Conservation (phyloP, 2,888 invertebrate species). For the Chrysina gloriosa region DNA sequence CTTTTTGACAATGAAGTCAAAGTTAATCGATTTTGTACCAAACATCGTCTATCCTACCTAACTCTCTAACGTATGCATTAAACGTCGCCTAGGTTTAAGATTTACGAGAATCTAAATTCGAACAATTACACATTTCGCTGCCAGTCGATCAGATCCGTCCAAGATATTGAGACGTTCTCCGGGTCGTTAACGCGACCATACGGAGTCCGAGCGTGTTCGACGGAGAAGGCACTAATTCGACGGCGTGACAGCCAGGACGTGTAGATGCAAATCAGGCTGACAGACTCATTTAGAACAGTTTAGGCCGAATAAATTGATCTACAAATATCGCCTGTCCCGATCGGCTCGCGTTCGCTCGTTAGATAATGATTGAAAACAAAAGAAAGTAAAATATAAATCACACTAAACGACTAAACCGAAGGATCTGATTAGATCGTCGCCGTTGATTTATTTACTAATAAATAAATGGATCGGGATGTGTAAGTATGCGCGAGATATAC, state of each 20-base stretch:
- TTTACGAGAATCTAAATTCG: slow-evolving; percentile 11
- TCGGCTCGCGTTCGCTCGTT: slow-evolving; percentile 4
- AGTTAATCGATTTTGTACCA: no score
- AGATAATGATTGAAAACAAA: slow-evolving; percentile 35
- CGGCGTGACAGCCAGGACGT: slow-evolving; percentile 39
- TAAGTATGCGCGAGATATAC: slow-evolving; percentile 9
- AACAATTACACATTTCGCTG: slow-evolving; percentile 32
- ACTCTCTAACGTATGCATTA: no score
- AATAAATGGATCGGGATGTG: slow-evolving; percentile 24
- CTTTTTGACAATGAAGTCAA: no score
- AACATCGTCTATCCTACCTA: no score
- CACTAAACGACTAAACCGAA: slow-evolving; percentile 30
- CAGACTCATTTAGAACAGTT: slow-evolving; percentile 48
- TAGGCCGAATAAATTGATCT: slow-evolving; percentile 40
- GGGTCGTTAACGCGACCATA: slow-evolving; percentile 9
- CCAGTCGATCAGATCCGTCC: slow-evolving; percentile 6
- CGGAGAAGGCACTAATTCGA: slow-evolving; percentile 36
- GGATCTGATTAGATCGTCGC: slow-evolving; percentile 30
- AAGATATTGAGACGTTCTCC: slow-evolving; percentile 32
- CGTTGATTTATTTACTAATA: slow-evolving; percentile 32
- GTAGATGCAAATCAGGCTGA: slow-evolving; percentile 51
- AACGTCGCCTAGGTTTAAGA: no score
- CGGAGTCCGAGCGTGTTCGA: not conserved
- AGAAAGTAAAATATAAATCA: slow-evolving; percentile 38
- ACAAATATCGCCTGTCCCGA: slow-evolving; percentile 32